These are phyloP conservation scores for Cyphomyrmex costatus DNA, from an alignment of 1,140 invertebrate genomes.

Conservation along the genomic window DNA sequence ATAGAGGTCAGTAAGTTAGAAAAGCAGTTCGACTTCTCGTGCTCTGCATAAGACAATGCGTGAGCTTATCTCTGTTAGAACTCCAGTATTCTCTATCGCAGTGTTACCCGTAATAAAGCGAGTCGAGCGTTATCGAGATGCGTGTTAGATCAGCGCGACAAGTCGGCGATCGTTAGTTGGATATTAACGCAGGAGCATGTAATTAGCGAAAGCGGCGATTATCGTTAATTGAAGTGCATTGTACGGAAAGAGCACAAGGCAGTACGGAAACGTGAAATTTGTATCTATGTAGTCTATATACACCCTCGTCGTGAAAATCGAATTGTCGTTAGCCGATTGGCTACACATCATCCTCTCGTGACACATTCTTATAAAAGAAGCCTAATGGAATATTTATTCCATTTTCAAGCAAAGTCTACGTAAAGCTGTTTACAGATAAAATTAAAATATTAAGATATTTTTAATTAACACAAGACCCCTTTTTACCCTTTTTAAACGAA, in stretches of 20 bases:
- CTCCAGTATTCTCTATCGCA: background rate
- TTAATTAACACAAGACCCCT: background rate
- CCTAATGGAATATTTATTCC: background rate
- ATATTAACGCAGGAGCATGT: conserved; percentile 34
- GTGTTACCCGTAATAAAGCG: conserved; percentile 13
- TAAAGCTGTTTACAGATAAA: background rate
- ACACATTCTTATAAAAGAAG: background rate
- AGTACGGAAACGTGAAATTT: conserved; percentile 20
- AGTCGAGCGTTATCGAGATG: conserved; percentile 21
- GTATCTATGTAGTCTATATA: conserved; percentile 16
- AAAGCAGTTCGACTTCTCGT: conserved; percentile 28
- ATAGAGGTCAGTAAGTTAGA: conserved; percentile 35
- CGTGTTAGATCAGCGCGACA: conserved; percentile 24
- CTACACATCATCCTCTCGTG: background rate
- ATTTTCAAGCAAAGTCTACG: background rate
- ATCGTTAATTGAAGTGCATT: conserved; percentile 47
- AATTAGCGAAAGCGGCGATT: conserved; percentile 48
- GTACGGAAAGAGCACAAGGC: conserved; percentile 31
- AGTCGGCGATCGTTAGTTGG: conserved; percentile 11
- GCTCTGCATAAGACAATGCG: conserved; percentile 47
- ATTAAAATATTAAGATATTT: background rate
- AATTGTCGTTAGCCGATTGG: conserved; percentile 20
- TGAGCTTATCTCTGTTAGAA: conserved; percentile 28
- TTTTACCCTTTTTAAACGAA: background rate
- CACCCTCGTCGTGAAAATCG: conserved; percentile 4